Base-by-base conservation (phyloP, 2,113 vertebrate species). In the Sturnira hondurensis region DNA sequence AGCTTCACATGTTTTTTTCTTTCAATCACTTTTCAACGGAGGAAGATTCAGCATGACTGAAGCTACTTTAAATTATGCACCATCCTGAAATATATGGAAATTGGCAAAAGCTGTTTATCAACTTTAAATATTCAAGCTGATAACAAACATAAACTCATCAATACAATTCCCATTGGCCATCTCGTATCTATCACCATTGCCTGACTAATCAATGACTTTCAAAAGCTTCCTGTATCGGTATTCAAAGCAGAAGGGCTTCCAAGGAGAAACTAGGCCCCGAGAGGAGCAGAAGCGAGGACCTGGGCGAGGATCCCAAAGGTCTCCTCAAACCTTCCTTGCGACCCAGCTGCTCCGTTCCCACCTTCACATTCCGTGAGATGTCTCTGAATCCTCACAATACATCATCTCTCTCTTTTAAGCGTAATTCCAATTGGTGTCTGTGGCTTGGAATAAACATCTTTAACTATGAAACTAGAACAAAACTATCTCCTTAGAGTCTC, bases 161-260 rank as follows among this genome's bases (percentile, higher is more conserved):
- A 5, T 24, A 76, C 5, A 81, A n/a, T 36, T 17, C 28, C 28
- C 14, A 24, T 0, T 67, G 16, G 13, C 45, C 16, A 24, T 19
- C 56, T 61, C 43, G 41, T 3, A 28, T n/a, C 74, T 80, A 24
- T 5, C 78, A 63, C 4, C 73, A 31, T 54, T 80, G 47, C 58
- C 82, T 87, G 68, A 31, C 56, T 26, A 61, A 80, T 61, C 58
- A 93, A 54, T 33, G 70, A 94, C 31, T 58, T 74, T 54, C 7
- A 4, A 97, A 74, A 84, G 45, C 33, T 71, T 89, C 56, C 17
- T 81, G 26, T 7, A 13, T 6, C 61, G 15, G 63, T 92, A 76
- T 31, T 41, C 83, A 95, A 97, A 90, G 91, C 11, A 92, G 67
- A 93, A 90, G 22, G 81, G 85, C 67, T 94, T 87, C 68, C 43